phyloP scores from a whole-genome alignment of 2,888 invertebrate genomes.

The Yponomeuta cagnagella region DNA sequence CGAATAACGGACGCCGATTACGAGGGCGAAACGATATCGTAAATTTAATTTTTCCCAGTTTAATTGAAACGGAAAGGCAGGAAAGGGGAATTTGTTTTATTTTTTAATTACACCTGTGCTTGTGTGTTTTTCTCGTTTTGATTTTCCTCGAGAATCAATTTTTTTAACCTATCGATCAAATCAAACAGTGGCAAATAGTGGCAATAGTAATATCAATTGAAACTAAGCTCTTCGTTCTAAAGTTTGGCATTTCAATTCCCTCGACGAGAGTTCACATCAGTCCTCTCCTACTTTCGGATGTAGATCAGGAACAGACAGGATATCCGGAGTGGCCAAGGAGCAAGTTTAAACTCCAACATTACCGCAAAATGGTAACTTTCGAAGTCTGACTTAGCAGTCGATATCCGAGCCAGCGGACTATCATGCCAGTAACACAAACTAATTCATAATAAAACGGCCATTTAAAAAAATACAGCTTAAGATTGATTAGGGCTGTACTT shows the following conservation, averaged over 20 bases:
- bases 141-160: no score
- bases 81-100: not conserved
- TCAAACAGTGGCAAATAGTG: no score
- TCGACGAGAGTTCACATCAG: not conserved
- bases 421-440: constrained; percentile 30
- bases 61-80: not conserved
- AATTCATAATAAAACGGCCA: not conserved
- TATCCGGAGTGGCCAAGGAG: not conserved
- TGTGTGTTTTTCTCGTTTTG: not conserved
- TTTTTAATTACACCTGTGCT: not conserved
- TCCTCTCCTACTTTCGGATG: not conserved
- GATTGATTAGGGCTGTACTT: no score
- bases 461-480: no score
- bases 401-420: constrained; percentile 51
- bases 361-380: constrained; percentile 55
- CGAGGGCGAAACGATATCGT: constrained; percentile 4
- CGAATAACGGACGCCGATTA: constrained; percentile 23
- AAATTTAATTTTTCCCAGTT: not conserved
- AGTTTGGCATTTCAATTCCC: not conserved
- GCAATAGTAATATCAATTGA: not conserved
- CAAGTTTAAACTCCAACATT: constrained; percentile 30
- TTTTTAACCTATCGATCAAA: no score
- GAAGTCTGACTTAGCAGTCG: constrained; percentile 65
- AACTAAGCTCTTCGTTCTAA: not conserved
- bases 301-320: not conserved